phyloP scores from a whole-genome alignment of 2,888 invertebrate genomes.

The Andricus curvator region DNA sequence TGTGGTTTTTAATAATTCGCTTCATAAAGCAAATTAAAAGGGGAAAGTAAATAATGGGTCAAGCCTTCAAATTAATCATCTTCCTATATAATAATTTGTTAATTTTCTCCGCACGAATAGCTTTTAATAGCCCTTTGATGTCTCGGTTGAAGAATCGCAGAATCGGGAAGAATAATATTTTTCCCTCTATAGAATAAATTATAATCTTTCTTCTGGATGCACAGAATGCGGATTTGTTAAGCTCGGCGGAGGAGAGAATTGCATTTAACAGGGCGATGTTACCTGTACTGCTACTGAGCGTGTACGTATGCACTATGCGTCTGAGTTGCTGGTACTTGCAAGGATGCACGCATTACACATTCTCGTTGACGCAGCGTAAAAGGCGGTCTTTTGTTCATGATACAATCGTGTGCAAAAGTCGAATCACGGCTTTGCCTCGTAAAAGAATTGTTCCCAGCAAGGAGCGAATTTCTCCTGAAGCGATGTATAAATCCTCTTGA shows the following conservation, averaged over 20 bases:
- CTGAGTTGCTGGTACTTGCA: conserved; percentile 40
- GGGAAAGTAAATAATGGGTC: no score
- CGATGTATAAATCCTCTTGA: conserved; percentile 24
- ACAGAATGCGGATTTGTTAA: conserved; percentile 2
- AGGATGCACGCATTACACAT: conserved; percentile 46
- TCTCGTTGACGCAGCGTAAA: conserved; percentile 39
- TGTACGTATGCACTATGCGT: conserved; percentile 9
- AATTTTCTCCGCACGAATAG: background rate
- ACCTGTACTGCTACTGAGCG: conserved; percentile 3
- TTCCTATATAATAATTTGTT: no score
- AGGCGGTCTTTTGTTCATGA: conserved; percentile 39
- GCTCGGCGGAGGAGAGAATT: conserved; percentile 1
- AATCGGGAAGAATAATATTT: background rate
- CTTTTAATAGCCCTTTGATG: background rate
- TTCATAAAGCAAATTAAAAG: no score
- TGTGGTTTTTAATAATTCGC: background rate
- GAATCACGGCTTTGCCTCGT: conserved; percentile 23
- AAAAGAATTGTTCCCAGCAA: conserved; percentile 31
- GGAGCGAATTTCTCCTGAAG: conserved; percentile 33
- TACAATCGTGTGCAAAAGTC: conserved; percentile 43
- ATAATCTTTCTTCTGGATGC: background rate
- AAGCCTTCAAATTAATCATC: no score
- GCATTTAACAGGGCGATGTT: background rate
- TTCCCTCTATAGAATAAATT: background rate
- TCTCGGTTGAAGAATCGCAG: background rate